phyloP scores from a whole-genome alignment of 1,140 invertebrate genomes.

The Proales similis region DNA sequence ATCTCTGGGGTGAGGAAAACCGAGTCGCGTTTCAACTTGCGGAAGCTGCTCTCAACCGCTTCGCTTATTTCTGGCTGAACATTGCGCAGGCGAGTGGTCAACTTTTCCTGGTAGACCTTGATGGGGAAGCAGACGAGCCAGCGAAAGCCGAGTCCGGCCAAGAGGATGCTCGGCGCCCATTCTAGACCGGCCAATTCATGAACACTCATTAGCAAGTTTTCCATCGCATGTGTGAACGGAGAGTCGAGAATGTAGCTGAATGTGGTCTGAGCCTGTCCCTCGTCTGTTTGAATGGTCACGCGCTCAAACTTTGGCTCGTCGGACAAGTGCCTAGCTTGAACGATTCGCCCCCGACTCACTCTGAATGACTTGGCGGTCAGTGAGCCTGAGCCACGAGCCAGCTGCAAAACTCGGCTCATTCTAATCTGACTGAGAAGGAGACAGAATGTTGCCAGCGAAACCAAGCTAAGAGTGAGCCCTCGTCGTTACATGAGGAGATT shows the following conservation, averaged over 20 bases:
- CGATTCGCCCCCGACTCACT: too few relatives aligned
- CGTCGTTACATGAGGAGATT: too few relatives aligned
- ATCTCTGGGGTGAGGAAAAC: constrained; percentile 24
- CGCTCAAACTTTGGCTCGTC: too few relatives aligned
- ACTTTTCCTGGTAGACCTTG: constrained; percentile 33
- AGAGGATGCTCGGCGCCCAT: constrained; percentile 23
- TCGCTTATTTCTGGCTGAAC: constrained; percentile 20
- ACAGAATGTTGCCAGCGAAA: too few relatives aligned
- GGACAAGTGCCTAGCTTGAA: too few relatives aligned
- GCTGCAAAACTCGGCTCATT: too few relatives aligned
- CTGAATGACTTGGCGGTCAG: too few relatives aligned
- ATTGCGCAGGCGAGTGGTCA: constrained; percentile 16
- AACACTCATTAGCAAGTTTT: constrained; percentile 5
- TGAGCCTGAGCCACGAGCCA: too few relatives aligned
- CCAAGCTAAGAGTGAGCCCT: too few relatives aligned
- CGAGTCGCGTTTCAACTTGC: constrained; percentile 31
- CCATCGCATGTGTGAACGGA: constrained; percentile 1
- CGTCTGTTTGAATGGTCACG: too few relatives aligned
- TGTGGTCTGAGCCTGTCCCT: too few relatives aligned
- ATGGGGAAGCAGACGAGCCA: constrained; percentile 21
- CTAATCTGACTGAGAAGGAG: too few relatives aligned
- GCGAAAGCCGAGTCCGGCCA: constrained; percentile 8
- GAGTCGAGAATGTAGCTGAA: constrained; percentile 10
- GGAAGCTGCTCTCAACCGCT: constrained; percentile 1
- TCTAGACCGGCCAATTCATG: constrained; percentile 1